Evolutionary conservation across 2,797 vertebrate species (phyloP), one percentile per base, ranked within the genome.

Genomic region (Galago senegalensis): DNA sequence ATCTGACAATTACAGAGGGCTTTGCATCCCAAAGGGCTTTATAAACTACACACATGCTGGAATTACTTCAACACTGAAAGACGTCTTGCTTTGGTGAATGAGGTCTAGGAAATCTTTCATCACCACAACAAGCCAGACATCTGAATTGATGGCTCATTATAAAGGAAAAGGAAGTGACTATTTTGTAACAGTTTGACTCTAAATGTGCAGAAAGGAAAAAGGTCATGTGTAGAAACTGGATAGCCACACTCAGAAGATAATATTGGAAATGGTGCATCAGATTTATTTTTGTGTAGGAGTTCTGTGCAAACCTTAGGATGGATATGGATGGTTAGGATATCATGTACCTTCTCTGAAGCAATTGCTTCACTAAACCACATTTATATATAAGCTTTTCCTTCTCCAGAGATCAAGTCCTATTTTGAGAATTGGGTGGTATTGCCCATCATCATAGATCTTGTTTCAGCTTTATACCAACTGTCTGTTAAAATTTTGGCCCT

Each of bases 1-100:
- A 88, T 21, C 18, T 96, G 60, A 84, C 18, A 93, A 80, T 80
- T 83, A 58, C 60, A 81, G 46, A 79, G 25, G 25, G 2, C 4
- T 91, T 96, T 92, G 25, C 37, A 92, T 93, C 5, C 72, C 58
- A 73, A 94, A 75, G 79, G 14, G 18, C 4, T 94, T 94, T 92
- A 84, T 2, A 88, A 87, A 76, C 43, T 53, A 58, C 37, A 40
- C 10, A 75, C 73, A 3, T 91, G 23, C 63, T 91, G 13, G 69
- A 87, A 92, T 94, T 60, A 31, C 20, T 25, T 83, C 25, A 82
- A 79, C 49, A 76, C 2, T 49, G n/a, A 94, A 96, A 91, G n/a
- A 0, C 21, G 58, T 79, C 25, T 92, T 93, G 25, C 60, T 87
- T 27, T 92, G 49, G 10, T 13, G 29, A 87, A n/a, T 60, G 53